phyloP scores from a whole-genome alignment of 2,888 invertebrate genomes.

The Phalera bucephala region DNA sequence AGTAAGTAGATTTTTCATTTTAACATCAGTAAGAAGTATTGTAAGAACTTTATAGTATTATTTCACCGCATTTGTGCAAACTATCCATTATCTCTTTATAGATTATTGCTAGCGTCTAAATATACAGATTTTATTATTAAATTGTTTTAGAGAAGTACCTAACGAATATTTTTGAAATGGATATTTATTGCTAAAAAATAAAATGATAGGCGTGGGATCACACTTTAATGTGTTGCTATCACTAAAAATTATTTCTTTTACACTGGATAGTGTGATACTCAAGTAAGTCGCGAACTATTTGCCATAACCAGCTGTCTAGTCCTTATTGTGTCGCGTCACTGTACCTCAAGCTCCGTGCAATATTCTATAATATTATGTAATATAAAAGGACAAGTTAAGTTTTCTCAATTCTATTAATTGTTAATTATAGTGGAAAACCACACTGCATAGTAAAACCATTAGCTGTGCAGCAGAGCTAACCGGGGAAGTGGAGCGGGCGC shows the following conservation, averaged over 20 bases:
- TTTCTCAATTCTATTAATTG: conserved; percentile 65
- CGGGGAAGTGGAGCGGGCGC: too few relatives aligned
- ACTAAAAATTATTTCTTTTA: neutral
- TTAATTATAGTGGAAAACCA: conserved; percentile 34
- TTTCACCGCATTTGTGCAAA: conserved; percentile 19
- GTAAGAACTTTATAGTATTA: conserved; percentile 28
- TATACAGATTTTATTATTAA: neutral
- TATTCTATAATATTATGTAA: conserved; percentile 26
- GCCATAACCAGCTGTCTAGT: conserved; percentile 27
- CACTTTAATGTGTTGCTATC: neutral
- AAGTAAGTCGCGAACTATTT: neutral
- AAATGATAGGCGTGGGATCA: neutral
- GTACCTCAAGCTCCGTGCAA: conserved; percentile 33
- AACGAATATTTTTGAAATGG: neutral
- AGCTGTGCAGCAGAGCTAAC: too few relatives aligned
- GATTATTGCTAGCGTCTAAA: conserved; percentile 3
- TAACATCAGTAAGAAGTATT: conserved; percentile 27
- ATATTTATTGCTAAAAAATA: neutral
- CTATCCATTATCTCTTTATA: conserved; percentile 11
- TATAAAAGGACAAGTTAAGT: conserved; percentile 55
- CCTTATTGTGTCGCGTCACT: conserved; percentile 14
- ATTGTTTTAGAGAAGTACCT: neutral
- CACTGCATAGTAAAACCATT: too few relatives aligned
- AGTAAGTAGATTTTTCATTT: conserved; percentile 43
- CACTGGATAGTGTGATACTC: neutral